phyloP scores from a whole-genome alignment of 2,888 invertebrate genomes.

The Temnothorax ravouxi region DNA sequence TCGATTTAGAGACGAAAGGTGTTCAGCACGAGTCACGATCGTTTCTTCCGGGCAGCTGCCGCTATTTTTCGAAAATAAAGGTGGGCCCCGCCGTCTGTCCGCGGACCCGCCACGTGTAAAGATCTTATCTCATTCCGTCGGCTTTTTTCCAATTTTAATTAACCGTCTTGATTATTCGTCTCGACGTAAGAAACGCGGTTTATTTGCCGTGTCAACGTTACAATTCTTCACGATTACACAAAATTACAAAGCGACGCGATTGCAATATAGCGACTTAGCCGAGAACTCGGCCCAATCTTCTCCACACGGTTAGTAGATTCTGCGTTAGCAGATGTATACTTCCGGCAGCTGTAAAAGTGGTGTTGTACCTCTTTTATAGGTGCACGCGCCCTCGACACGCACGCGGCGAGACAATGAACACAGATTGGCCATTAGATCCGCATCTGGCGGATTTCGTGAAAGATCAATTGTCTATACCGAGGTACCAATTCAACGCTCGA shows the following conservation, averaged over 20 bases:
- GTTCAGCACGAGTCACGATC: slow-evolving; percentile 66
- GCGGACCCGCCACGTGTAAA: slow-evolving; percentile 41
- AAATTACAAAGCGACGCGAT: slow-evolving; percentile 5
- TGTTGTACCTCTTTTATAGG: slow-evolving; percentile 79
- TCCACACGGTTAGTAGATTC: slow-evolving; percentile 77
- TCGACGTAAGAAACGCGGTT: neutral
- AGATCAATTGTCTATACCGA: slow-evolving; percentile 68
- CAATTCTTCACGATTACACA: neutral
- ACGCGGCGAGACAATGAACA: slow-evolving; percentile 66
- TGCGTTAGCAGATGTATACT: slow-evolving; percentile 82
- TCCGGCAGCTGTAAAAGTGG: slow-evolving; percentile 84
- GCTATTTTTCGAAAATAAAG: slow-evolving; percentile 68
- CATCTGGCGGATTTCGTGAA: slow-evolving; percentile 69
- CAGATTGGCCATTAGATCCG: slow-evolving; percentile 77
- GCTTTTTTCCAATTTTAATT: slow-evolving; percentile 32
- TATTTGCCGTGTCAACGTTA: neutral
- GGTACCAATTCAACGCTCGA: slow-evolving; percentile 20
- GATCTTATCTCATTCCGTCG: slow-evolving; percentile 10
- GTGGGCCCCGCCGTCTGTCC: slow-evolving; percentile 35
- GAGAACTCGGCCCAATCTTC: slow-evolving; percentile 67
- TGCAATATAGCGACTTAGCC: neutral
- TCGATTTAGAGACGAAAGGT: slow-evolving; percentile 51
- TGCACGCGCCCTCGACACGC: slow-evolving; percentile 81
- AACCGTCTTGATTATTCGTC: slow-evolving; percentile 31
- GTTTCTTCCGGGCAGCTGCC: slow-evolving; percentile 78